phyloP scores from a whole-genome alignment of 2,888 invertebrate species.

The Helleia helle region DNA sequence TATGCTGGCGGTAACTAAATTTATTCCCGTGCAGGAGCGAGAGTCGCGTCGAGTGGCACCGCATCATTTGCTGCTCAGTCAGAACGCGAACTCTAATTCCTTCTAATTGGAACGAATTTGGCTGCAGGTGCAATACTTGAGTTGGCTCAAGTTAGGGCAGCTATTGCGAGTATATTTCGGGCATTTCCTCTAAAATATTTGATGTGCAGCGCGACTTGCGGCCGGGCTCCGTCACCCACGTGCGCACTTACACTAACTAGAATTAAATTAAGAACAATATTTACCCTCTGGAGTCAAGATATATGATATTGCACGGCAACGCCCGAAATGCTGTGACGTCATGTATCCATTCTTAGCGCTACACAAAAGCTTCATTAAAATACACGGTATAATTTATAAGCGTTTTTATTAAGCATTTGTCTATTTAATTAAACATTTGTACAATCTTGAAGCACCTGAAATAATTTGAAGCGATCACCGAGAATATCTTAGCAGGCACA shows the following conservation, averaged over 20 bases:
- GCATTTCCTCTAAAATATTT: conserved; percentile 64
- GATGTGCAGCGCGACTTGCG: conserved; percentile 61
- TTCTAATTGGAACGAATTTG: conserved; percentile 73
- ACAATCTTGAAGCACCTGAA: background rate
- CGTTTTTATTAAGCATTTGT: background rate
- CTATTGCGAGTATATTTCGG: conserved; percentile 61
- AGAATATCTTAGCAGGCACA: conserved; percentile 24
- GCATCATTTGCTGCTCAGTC: conserved; percentile 72
- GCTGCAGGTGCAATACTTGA: conserved; percentile 72
- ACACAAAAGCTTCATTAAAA: conserved; percentile 26
- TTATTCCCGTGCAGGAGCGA: conserved; percentile 57
- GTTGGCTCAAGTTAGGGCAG: conserved; percentile 70
- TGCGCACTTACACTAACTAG: conserved; percentile 48
- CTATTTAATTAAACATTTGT: conserved; percentile 5
- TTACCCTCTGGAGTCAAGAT: conserved; percentile 59
- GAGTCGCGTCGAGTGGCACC: conserved; percentile 67
- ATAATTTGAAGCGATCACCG: background rate
- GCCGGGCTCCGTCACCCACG: conserved; percentile 48
- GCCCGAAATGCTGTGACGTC: conserved; percentile 56
- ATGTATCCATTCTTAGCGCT: conserved; percentile 54
- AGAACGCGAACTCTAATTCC: conserved; percentile 66
- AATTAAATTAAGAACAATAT: conserved; percentile 74
- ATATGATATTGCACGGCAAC: conserved; percentile 67
- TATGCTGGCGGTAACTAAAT: conserved; percentile 57
- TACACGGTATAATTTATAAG: conserved; percentile 13